These are phyloP conservation scores for Paralvinella palmiformis DNA, from an alignment of 1,140 invertebrate species.

Conservation along the genomic window DNA sequence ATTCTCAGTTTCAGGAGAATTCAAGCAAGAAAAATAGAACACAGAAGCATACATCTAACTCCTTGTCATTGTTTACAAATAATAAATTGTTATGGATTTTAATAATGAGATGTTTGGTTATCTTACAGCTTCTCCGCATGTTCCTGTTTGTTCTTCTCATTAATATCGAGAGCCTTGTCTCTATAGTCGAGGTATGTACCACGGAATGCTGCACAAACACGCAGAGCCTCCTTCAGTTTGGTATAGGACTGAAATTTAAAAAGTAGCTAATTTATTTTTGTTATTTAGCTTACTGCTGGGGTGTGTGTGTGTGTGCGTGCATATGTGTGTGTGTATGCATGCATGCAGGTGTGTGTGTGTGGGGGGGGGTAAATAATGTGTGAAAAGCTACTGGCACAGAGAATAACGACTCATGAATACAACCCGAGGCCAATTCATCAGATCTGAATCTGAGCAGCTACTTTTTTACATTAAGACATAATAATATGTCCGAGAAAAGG, in stretches of 20 bases:
- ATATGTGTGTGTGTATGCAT: too few relatives aligned
- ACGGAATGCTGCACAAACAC: constrained; percentile 49
- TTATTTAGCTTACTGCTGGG: too few relatives aligned
- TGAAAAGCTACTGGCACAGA: too few relatives aligned
- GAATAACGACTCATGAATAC: too few relatives aligned
- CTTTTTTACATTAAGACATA: too few relatives aligned
- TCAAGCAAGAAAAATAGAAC: background rate
- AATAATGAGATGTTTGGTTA: background rate
- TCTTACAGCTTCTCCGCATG: constrained; percentile 48
- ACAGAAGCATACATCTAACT: background rate
- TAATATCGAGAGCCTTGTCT: constrained; percentile 47
- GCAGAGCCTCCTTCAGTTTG: constrained; percentile 46
- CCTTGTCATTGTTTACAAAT: constrained; percentile 10
- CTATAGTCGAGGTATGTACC: constrained; percentile 50
- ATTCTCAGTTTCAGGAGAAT: background rate
- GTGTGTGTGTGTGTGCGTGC: too few relatives aligned
- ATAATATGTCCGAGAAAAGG: too few relatives aligned
- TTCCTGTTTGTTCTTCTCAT: constrained; percentile 43
- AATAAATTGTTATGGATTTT: background rate
- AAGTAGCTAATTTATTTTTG: too few relatives aligned
- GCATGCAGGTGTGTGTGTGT: too few relatives aligned
- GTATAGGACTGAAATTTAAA: constrained; percentile 37
- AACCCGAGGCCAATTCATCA: too few relatives aligned
- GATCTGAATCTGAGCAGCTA: too few relatives aligned
- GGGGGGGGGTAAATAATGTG: too few relatives aligned